phyloP scores from a whole-genome alignment of 2,888 invertebrate genomes.

The Byasa hedistus region DNA sequence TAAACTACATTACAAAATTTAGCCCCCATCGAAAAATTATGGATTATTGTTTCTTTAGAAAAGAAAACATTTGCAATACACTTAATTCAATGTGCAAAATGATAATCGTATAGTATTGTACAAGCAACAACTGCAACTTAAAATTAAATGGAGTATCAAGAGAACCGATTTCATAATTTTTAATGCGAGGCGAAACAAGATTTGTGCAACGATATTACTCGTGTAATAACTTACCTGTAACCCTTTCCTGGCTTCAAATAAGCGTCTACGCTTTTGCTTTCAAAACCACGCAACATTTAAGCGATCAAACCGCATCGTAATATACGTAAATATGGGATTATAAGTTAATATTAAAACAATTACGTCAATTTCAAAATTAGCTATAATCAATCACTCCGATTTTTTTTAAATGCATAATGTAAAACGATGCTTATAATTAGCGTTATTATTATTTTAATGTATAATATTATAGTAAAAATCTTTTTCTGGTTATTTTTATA shows the following conservation, averaged over 20 bases:
- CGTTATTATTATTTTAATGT: neutral
- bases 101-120: slow-evolving; percentile 16
- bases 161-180: slow-evolving; percentile 25
- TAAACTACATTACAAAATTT: neutral
- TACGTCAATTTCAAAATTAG: neutral
- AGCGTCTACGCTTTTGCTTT: slow-evolving; percentile 34
- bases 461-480: too few species aligned
- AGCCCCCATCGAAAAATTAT: too few species aligned
- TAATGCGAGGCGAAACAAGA: slow-evolving; percentile 27
- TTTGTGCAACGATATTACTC: slow-evolving; percentile 30
- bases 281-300: slow-evolving; percentile 29
- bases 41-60: neutral
- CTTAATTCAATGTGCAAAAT: slow-evolving; percentile 12
- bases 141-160: slow-evolving; percentile 25
- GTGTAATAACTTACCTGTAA: slow-evolving; percentile 29
- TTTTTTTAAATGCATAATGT: too few species aligned
- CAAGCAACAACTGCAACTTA: slow-evolving; percentile 11
- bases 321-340: neutral
- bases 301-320: neutral
- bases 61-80: neutral
- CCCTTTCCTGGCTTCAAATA: slow-evolving; percentile 37
- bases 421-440: too few species aligned
- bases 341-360: neutral
- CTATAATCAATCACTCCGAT: neutral
- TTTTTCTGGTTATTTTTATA: too few species aligned